phyloP scores from a whole-genome alignment of 1,140 invertebrate genomes.

The Metopolophium dirhodum region DNA sequence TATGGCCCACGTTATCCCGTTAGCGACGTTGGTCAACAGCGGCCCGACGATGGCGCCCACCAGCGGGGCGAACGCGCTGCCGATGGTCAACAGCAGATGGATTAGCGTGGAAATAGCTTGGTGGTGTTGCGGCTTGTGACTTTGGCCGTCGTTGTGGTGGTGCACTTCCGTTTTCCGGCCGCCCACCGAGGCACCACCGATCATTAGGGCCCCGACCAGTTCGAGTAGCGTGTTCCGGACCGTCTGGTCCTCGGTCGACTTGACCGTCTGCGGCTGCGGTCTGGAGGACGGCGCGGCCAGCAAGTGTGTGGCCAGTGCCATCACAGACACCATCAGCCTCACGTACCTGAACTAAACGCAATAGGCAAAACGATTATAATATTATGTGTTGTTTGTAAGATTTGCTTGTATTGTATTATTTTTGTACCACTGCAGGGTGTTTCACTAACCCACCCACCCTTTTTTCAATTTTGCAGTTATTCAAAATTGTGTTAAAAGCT shows the following conservation, averaged over 20 bases:
- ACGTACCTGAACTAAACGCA: not conserved
- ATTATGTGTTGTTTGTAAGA: too few relatives aligned
- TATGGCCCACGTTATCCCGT: constrained; percentile 33
- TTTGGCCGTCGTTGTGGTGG: not conserved
- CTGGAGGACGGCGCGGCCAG: not conserved
- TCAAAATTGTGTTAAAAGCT: too few relatives aligned
- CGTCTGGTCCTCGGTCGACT: not conserved
- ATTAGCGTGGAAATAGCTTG: constrained; percentile 14
- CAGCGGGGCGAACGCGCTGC: not conserved
- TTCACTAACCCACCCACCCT: too few relatives aligned
- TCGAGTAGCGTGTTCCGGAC: not conserved
- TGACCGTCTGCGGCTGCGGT: not conserved
- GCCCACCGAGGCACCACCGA: not conserved
- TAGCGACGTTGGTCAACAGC: constrained; percentile 12
- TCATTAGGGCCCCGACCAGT: not conserved
- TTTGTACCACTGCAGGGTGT: too few relatives aligned
- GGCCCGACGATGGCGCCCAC: constrained; percentile 8
- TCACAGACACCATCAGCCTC: not conserved
- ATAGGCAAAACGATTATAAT: too few relatives aligned
- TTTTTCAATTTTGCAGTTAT: too few relatives aligned
- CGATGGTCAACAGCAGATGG: not conserved
- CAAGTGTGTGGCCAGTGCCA: not conserved
- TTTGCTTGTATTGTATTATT: too few relatives aligned
- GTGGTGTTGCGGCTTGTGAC: not conserved
- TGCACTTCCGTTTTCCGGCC: not conserved